Evolutionary conservation across 2,797 vertebrate species (phyloP).

Genomic region (Poeciliopsis infans): DNA sequence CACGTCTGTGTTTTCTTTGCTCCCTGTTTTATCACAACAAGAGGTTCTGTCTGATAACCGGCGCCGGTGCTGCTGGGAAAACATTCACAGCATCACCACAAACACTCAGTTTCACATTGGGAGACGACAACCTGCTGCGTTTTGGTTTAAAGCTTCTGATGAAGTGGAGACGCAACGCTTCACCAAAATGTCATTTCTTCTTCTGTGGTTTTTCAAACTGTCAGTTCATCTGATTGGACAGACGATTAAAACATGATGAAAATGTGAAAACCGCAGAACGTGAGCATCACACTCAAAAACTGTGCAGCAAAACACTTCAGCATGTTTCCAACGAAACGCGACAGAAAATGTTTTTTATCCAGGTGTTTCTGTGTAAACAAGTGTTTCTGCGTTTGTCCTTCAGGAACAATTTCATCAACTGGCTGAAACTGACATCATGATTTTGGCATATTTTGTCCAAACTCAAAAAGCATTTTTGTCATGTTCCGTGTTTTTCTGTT

Average conservation of each 20-base stretch:
- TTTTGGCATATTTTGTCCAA: not conserved
- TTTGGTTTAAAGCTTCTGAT: not conserved
- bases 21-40: constrained; percentile 53
- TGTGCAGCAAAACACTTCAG: no score
- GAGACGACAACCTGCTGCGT: not conserved
- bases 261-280: not conserved
- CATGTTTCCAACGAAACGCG: no score
- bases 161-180: not conserved
- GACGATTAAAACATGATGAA: not conserved
- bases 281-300: no score
- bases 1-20: constrained; percentile 35
- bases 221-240: not conserved
- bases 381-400: not conserved
- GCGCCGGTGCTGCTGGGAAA: constrained; percentile 49
- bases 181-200: constrained; percentile 5
- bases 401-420: not conserved
- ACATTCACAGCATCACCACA: constrained; percentile 61
- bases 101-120: constrained; percentile 2
- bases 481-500: no score
- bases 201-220: not conserved
- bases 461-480: not conserved
- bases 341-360: not conserved
- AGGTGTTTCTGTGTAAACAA: not conserved
- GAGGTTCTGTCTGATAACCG: constrained; percentile 53
- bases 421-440: not conserved